Conservation (phyloP, 2,888 invertebrate genomes). For the Acrocyrtus sp. region DNA sequence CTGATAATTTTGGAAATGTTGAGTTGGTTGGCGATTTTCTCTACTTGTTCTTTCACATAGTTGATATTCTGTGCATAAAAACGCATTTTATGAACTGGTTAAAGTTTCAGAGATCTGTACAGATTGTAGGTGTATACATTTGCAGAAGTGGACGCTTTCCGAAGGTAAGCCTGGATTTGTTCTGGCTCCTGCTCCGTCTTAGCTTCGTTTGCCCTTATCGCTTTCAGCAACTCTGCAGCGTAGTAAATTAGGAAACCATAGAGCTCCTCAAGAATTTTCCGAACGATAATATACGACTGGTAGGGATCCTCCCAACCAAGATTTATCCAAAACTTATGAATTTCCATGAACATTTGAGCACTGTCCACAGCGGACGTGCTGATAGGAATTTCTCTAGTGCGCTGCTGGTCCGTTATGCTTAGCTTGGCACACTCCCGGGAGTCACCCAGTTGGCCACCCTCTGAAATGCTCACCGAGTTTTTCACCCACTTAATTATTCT, state of each 20-base stretch:
- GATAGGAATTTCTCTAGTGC: conserved; percentile 29
- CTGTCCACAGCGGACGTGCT: conserved; percentile 46
- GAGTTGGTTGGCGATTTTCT: conserved; percentile 5
- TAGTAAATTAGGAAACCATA: conserved; percentile 39
- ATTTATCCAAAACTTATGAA: conserved; percentile 45
- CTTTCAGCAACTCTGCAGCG: conserved; percentile 17
- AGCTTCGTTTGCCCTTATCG: neutral
- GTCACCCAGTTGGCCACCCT: neutral
- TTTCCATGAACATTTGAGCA: conserved; percentile 41
- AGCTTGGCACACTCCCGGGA: neutral
- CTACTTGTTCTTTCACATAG: conserved; percentile 45
- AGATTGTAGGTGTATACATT: too few relatives aligned
- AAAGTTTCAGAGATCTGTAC: too few relatives aligned
- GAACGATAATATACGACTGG: conserved; percentile 38
- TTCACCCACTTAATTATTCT: conserved; percentile 41
- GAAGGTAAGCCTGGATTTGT: neutral
- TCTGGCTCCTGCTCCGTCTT: neutral
- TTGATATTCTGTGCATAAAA: conserved; percentile 42
- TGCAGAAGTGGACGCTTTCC: neutral
- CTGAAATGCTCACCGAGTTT: conserved; percentile 18
- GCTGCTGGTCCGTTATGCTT: conserved; percentile 8
- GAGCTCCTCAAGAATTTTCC: conserved; percentile 49
- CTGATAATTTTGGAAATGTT: conserved; percentile 24
- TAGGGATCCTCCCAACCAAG: conserved; percentile 38
- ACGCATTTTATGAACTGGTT: too few relatives aligned